These are phyloP conservation scores for Amphiduros pacificus DNA, from an alignment of 2,888 invertebrate species.

Conservation along the genomic window DNA sequence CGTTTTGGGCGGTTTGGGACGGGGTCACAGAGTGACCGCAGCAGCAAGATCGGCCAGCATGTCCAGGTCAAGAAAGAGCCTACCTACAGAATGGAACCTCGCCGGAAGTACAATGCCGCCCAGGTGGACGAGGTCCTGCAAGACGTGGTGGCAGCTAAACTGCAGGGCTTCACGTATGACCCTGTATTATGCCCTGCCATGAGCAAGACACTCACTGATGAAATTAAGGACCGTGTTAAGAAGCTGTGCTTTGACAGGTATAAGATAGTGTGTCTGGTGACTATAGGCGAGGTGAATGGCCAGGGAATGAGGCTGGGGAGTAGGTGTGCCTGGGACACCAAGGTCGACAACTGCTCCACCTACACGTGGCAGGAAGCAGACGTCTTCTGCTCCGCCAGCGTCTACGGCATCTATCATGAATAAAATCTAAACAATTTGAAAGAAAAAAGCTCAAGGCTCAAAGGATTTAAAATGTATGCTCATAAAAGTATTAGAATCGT, in stretches of 20 bases:
- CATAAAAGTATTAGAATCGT: no score
- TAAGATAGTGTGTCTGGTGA: not conserved
- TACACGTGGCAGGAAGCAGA: not conserved
- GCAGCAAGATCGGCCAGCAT: no score
- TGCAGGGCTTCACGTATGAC: not conserved
- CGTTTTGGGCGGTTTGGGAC: no score
- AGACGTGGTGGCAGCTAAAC: not conserved
- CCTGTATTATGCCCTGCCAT: not conserved
- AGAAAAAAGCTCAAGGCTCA: no score
- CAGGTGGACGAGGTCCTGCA: not conserved
- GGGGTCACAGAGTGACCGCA: no score
- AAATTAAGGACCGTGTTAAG: not conserved
- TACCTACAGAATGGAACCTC: not conserved
- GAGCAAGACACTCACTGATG: not conserved
- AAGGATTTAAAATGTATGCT: no score
- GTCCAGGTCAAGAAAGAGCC: no score
- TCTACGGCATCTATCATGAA: not conserved
- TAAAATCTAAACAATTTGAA: no score
- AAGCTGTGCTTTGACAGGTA: not conserved
- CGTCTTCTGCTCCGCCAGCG: not conserved
- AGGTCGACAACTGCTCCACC: not conserved
- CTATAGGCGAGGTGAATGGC: not conserved
- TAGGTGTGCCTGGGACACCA: not conserved
- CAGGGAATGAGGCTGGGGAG: not conserved
- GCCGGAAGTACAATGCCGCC: not conserved